Conservation (phyloP, 2,888 invertebrate species). For the Ochropleura leucogaster region DNA sequence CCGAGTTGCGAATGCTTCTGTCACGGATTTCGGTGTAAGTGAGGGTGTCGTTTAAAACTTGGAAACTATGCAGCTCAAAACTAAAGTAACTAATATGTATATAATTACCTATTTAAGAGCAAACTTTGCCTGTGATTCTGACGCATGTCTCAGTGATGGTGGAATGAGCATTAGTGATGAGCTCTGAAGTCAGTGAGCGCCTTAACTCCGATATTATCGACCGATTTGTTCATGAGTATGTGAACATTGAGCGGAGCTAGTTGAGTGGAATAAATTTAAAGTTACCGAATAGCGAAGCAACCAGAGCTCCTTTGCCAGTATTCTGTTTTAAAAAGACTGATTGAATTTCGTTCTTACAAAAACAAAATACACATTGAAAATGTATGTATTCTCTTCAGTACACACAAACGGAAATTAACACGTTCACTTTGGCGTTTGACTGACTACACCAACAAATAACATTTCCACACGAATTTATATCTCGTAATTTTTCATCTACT, state of each 20-base stretch:
- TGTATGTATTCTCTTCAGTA: not conserved
- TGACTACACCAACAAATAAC: constrained; percentile 15
- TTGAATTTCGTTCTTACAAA: not conserved
- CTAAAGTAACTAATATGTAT: not conserved
- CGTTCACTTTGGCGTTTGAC: not conserved
- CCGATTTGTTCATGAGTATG: not conserved
- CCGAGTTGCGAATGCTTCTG: too few species aligned
- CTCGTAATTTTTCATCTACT: not conserved
- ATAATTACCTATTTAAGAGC: too few species aligned
- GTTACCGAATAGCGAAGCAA: too few species aligned
- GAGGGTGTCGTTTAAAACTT: not conserved
- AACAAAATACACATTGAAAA: not conserved
- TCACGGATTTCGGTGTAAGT: not conserved
- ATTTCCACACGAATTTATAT: not conserved
- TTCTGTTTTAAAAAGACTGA: not conserved
- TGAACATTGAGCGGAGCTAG: not conserved
- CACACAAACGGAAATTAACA: constrained; percentile 15
- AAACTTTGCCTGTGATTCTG: not conserved
- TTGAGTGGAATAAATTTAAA: constrained; percentile 3
- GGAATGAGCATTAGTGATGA: not conserved
- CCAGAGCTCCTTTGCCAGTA: not conserved
- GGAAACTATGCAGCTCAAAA: not conserved
- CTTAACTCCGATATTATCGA: not conserved
- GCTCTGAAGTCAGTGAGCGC: not conserved
- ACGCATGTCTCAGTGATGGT: not conserved